Evolutionary conservation across 2,888 invertebrate species (phyloP), one percentile per base, ranked within the genome.

Genomic region (Punctoribates punctum): DNA sequence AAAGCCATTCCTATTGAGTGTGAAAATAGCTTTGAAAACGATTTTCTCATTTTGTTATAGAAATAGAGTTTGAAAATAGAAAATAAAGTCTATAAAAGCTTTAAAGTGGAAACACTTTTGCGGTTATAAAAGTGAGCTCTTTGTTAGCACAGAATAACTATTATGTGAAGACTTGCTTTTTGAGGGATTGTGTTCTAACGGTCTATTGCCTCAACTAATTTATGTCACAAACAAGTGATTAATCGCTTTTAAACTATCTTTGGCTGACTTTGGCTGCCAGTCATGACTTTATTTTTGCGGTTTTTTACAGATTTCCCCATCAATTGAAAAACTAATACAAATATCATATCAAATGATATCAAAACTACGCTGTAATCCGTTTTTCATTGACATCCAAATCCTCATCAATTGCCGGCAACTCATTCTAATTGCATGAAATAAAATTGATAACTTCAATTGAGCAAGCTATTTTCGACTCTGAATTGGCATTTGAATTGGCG

Each of bases 181-280:
- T 70, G 42, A 70, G 42, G 42, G 38, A 70, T 70, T 70, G 34
- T 38, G 4, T 23, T 46, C 46, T 70, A 65, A 65, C 15, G 38
- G 70, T 38, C 42, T 46, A 70, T 70, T 13, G 70, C 20, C n/a
- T 70, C 70, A 70, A 67, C 70, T 70, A 70, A 70, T 70, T 70
- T 70, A 70, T 70, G 70, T 70, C 70, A 70, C 25, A 46, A 11
- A 25, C 46, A 46, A 46, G 70, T 70, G 70, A 70, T 70, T 46
- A 70, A 70, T 70, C 23, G 46, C 42, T 70, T 70, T 70, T 70
- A 70, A 70, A 70, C 70, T 70, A 70, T 70, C 70, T 70, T 70
- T 70, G 34, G 34, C 46, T 70, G n/a, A 42, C 70, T 70, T 70
- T 70, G 34, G 34, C 46, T 70, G n/a, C 34, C 62, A 42, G 46